Evolutionary conservation across 2,797 vertebrate species (phyloP), one percentile per base, ranked within the genome.

Genomic region (Dryobates pubescens): DNA sequence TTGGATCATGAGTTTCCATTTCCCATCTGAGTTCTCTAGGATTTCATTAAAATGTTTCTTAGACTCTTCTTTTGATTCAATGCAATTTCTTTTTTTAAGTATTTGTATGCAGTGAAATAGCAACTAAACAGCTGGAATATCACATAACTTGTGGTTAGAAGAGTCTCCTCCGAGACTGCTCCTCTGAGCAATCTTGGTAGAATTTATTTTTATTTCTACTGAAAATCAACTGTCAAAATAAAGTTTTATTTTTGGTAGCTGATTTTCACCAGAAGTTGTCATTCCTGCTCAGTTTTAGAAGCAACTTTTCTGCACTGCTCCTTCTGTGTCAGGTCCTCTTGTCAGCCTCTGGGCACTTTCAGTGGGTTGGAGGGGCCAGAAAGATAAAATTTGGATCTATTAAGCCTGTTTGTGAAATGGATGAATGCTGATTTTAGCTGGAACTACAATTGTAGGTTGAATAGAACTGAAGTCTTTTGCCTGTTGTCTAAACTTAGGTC

Each of bases 131-230:
- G 7, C 38, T 74, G 38, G n/a, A 84, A 45, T 70, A 27, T 67
- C 19, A 9, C 64, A 73, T 27, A 58, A 30, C 27, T 76, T 90
- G 61, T 58, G 61, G 9, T 86, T 91, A 82, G 54, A 82, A 47
- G 24, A 81, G 64, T 64, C 53, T 91, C 12, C 17, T 79, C 47
- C 2, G 1, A 88, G 51, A 24, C 49, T 51, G 24, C 49, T 89
- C 10, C 17, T 79, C 47, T 2, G 1, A 89, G 47, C 27, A 73
- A 16, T 45, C 67, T 81, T 63, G 26, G 38, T 67, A 88, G 67
- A 86, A 89, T 73, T 91, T 84, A 63, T 72, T 89, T 91, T 88
- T 90, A 87, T 93, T 94, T 93, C 57, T 81, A 32, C 59, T 70
- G 71, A 86, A 88, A 92, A 88, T 78, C 34, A 10, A 15, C 11